Base-by-base conservation (phyloP, 2,888 invertebrate species). In the Esperia sulphurella region DNA sequence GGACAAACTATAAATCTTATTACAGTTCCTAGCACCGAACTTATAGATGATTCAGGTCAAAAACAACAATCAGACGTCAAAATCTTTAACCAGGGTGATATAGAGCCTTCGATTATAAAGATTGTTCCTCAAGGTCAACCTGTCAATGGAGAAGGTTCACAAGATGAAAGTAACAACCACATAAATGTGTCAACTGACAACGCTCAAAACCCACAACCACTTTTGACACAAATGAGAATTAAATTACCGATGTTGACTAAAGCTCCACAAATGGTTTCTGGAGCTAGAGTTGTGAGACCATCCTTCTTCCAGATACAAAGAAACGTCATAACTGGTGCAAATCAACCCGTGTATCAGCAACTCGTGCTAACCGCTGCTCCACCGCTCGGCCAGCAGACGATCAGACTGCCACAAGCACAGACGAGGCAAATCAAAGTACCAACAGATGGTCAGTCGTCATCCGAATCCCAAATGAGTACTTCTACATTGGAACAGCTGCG, bases 401-500 rank as follows among this genome's bases (percentile, higher is more conserved):
- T 89, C 21, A 71, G 89, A 50, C 58, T 86, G 14, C 88, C 90
- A 0, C 80, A 82, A 50, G 52, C 77, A 10, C 84, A 77, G 53
- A 56, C 76, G 35, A 74, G 75, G 51, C 73, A 65, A 46, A 58
- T 75, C 3, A 85, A 84, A 65, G 71, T 73, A 7, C 64, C 78
- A 14, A 56, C 71, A 29, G 85, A 83, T 57, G 79, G 61, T 48
- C 83, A 79, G 54, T 75, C 86, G 0, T 71, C 86, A 35, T 69
- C 85, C 0, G 92, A 92, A 64, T 87, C 92, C n/a, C 91, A 92
- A 65, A 92, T 95, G 65, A 94, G 94, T 70, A 93, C 94, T 0
- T 94, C 94, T 0, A 95, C 95, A 0, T 78, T 95, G 44, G 95
- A 95, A 74, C 95, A 95, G 64, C 74, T 95, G 8, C 83, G 95